phyloP scores from a whole-genome alignment of 2,113 vertebrate species.

The Salvelinus fontinalis region DNA sequence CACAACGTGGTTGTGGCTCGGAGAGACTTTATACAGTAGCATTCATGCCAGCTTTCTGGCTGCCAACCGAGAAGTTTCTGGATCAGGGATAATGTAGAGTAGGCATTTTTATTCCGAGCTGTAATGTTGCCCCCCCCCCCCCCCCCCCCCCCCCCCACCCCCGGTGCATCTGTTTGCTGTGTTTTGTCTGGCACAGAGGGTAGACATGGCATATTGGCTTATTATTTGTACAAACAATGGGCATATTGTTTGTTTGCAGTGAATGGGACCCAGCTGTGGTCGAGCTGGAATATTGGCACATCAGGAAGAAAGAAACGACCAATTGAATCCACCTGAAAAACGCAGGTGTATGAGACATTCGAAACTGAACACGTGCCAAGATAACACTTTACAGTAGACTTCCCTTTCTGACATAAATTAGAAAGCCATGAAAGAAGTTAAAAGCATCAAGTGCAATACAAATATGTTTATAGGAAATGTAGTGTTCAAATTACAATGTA shows the following conservation, averaged over 20 bases:
- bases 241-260: constrained; percentile 57
- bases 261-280: constrained; percentile 41
- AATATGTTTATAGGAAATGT: no score
- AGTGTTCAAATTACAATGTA: no score
- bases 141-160: not conserved
- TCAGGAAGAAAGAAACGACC: not conserved
- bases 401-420: no score
- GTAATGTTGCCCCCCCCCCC: constrained; percentile 34
- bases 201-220: constrained; percentile 51
- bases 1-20: constrained; percentile 64
- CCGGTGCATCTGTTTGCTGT: constrained; percentile 60
- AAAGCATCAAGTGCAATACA: no score
- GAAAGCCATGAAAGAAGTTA: no score
- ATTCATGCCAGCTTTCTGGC: constrained; percentile 61
- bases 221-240: constrained; percentile 68
- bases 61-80: constrained; percentile 55
- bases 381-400: not conserved
- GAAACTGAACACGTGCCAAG: not conserved
- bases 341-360: constrained; percentile 38
- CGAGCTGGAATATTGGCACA: constrained; percentile 16
- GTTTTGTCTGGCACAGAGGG: constrained; percentile 19
- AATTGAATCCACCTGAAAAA: constrained; percentile 41
- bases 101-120: constrained; percentile 36
- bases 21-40: constrained; percentile 59
- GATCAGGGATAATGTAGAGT: constrained; percentile 63